A percentile compares a stretch with the other conserved stretches of the same genome.
Evolutionary conservation across 2,797 vertebrate species (phyloP).

Genomic region (Etheostoma perlongum): DNA sequence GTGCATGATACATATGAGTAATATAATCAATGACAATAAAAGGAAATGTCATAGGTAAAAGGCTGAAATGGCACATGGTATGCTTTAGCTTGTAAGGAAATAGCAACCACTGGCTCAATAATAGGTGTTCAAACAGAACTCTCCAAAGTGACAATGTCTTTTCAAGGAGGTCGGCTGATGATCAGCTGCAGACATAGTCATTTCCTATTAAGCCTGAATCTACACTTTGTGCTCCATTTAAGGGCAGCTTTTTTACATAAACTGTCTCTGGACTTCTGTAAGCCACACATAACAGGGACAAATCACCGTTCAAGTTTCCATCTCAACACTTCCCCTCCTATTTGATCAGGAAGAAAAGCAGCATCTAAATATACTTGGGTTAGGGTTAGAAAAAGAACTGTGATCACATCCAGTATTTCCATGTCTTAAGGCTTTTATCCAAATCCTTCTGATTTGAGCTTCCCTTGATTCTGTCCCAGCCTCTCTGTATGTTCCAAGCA

Average conservation of each 20-base stretch:
- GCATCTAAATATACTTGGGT: constrained; percentile 22
- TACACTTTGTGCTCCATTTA: constrained; percentile 18
- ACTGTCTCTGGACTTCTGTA: background rate
- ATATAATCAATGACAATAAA: background rate
- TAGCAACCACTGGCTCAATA: background rate
- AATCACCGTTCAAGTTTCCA: constrained; percentile 20
- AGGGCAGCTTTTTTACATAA: background rate
- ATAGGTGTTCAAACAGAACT: background rate
- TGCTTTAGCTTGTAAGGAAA: background rate
- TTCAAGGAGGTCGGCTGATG: constrained; percentile 10
- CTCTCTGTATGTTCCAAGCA: constrained; percentile 36
- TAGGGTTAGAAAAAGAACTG: constrained; percentile 8
- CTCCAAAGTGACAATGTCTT: background rate
- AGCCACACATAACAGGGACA: constrained; percentile 4
- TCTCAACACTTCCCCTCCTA: constrained; percentile 13
- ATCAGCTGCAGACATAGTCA: constrained; percentile 11
- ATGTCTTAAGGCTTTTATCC: background rate
- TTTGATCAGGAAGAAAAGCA: constrained; percentile 7
- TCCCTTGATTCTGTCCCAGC: constrained; percentile 17
- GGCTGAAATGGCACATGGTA: background rate
- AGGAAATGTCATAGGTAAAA: too few species aligned
- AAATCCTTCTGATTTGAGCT: constrained; percentile 39
- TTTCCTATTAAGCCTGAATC: constrained; percentile 2
- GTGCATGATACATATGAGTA: background rate
- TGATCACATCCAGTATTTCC: constrained; percentile 20